Percentiles rank a stretch among this genome's conserved stretches.
These are phyloP conservation scores for Plusia festucae DNA, from an alignment of 2,888 invertebrate species.

Conservation along the genomic window DNA sequence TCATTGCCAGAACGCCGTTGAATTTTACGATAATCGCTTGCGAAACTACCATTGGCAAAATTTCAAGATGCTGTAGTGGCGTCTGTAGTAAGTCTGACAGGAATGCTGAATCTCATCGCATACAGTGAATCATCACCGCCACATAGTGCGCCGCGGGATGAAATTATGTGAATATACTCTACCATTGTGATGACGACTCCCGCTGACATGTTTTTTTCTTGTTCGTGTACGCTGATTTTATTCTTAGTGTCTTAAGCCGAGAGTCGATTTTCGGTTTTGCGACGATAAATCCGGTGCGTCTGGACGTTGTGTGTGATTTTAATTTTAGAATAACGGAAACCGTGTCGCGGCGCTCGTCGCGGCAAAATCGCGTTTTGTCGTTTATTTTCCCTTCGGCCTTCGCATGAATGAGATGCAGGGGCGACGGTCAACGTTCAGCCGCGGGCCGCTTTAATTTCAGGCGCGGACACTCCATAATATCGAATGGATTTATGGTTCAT, in stretches of 20 bases:
- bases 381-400: constrained; percentile 80
- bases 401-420: constrained; percentile 82
- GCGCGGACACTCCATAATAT: constrained; percentile 75
- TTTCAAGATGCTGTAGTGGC: constrained; percentile 81
- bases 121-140: constrained; percentile 74
- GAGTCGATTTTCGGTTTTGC: constrained; percentile 68
- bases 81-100: constrained; percentile 88
- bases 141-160: constrained; percentile 56
- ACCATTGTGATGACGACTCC: constrained; percentile 73
- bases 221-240: constrained; percentile 53
- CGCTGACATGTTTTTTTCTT: constrained; percentile 69
- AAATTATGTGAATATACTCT: constrained; percentile 51
- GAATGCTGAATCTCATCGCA: constrained; percentile 60
- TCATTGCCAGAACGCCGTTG: constrained; percentile 81
- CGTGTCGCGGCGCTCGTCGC: constrained; percentile 62
- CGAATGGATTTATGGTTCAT: constrained; percentile 80
- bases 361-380: constrained; percentile 68
- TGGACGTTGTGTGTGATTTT: constrained; percentile 66
- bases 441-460: constrained; percentile 66
- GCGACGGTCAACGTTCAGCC: constrained; percentile 71
- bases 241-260: constrained; percentile 63
- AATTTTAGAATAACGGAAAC: constrained; percentile 87
- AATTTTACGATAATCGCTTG: constrained; percentile 86
- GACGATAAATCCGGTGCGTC: constrained; percentile 61
- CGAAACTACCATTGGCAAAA: constrained; percentile 87